Conservation (phyloP, 2,888 invertebrate genomes). For the Scrobipalpa atriplicella region DNA sequence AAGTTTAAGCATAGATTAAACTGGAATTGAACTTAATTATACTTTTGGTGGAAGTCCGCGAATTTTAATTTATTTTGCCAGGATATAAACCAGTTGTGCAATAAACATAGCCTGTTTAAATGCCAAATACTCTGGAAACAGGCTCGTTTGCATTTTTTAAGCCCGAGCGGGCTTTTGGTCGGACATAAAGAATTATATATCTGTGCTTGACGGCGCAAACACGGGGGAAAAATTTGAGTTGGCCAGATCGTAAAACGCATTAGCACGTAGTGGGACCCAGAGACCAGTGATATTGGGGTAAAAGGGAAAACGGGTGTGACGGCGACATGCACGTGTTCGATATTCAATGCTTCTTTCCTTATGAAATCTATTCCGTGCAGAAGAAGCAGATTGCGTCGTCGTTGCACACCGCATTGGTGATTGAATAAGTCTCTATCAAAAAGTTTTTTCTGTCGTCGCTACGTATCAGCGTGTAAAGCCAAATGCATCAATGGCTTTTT, state of each 20-base stretch:
- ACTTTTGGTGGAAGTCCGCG: slow-evolving; percentile 6
- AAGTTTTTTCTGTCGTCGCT: background rate
- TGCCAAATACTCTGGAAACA: background rate
- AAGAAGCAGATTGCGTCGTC: background rate
- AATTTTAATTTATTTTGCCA: background rate
- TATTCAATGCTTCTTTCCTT: slow-evolving; percentile 2
- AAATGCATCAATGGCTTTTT: slow-evolving; percentile 76
- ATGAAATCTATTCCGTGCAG: background rate
- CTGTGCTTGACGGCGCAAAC: slow-evolving; percentile 45
- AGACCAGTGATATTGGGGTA: slow-evolving; percentile 60
- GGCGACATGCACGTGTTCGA: background rate
- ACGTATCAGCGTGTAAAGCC: background rate
- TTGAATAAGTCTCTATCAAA: background rate
- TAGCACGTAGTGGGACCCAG: slow-evolving; percentile 71
- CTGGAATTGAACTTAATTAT: slow-evolving; percentile 19
- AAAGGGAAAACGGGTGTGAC: slow-evolving; percentile 53
- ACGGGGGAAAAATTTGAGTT: slow-evolving; percentile 57
- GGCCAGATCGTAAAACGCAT: slow-evolving; percentile 71
- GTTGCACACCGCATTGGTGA: background rate
- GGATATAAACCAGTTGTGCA: background rate
- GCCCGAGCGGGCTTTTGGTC: slow-evolving; percentile 25
- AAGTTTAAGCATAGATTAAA: slow-evolving; percentile 22
- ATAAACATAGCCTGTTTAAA: background rate
- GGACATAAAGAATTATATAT: slow-evolving; percentile 45
- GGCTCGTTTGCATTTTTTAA: background rate